phyloP scores from a whole-genome alignment of 1,140 invertebrate genomes.

The Drosophila subpulchrella region DNA sequence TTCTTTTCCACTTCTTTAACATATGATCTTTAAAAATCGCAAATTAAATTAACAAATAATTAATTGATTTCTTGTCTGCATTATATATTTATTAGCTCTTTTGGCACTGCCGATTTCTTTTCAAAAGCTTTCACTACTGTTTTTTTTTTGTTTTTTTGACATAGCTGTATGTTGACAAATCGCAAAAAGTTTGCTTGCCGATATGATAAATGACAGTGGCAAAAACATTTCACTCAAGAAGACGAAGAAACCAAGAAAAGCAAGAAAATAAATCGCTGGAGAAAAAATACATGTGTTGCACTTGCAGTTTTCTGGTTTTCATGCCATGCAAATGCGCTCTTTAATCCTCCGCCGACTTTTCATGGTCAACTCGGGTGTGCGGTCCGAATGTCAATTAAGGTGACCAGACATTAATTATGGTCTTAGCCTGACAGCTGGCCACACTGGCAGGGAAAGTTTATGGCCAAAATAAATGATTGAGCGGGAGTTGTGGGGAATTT shows the following conservation, averaged over 20 bases:
- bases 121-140: slow-evolving; percentile 23
- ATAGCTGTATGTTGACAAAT: slow-evolving; percentile 31
- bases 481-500: not conserved
- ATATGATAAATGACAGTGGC: slow-evolving; percentile 35
- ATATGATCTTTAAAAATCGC: slow-evolving; percentile 2
- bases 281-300: slow-evolving; percentile 12
- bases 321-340: slow-evolving; percentile 36
- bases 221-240: slow-evolving; percentile 35
- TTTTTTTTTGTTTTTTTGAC: slow-evolving; percentile 16
- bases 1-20: not conserved
- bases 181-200: slow-evolving; percentile 13
- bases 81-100: slow-evolving; percentile 13
- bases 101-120: slow-evolving; percentile 17
- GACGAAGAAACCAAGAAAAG: not conserved
- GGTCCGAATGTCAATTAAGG: slow-evolving; percentile 36
- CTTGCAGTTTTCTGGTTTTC: slow-evolving; percentile 37
- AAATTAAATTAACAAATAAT: slow-evolving; percentile 27
- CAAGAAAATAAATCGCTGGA: not conserved
- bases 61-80: slow-evolving; percentile 23
- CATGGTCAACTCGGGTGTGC: slow-evolving; percentile 38
- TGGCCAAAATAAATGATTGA: slow-evolving; percentile 2
- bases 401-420: slow-evolving; percentile 36
- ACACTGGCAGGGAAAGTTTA: slow-evolving; percentile 40
- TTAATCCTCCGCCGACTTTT: slow-evolving; percentile 25
- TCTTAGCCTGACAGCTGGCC: slow-evolving; percentile 35